phyloP scores from a whole-genome alignment of 2,888 invertebrate genomes.

The Caenorhabditis afra region DNA sequence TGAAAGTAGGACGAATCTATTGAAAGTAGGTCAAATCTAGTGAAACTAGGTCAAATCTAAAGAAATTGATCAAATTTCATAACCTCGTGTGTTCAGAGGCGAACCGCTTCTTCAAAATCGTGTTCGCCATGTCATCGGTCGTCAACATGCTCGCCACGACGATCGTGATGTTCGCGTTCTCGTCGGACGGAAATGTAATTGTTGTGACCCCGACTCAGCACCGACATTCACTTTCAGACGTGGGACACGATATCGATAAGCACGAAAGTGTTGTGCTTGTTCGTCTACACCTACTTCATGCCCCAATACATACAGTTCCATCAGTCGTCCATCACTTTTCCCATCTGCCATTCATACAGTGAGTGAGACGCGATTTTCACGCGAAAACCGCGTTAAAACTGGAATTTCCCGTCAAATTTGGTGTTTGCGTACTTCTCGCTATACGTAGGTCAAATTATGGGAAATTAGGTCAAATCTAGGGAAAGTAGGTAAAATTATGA shows the following conservation, averaged over 20 bases:
- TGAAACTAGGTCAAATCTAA: no score
- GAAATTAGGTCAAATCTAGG: no score
- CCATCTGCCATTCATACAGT: conserved; percentile 70
- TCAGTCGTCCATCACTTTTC: conserved; percentile 60
- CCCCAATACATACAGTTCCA: conserved; percentile 69
- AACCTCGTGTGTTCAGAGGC: conserved; percentile 64
- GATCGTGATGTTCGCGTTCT: conserved; percentile 54
- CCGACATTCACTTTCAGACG: no score
- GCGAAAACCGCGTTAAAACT: neutral
- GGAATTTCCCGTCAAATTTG: neutral
- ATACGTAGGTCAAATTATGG: no score
- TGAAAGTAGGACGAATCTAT: no score
- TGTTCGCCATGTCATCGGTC: conserved; percentile 70
- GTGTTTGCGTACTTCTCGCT: neutral
- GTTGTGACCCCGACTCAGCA: no score
- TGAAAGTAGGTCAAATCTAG: no score
- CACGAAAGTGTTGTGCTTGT: conserved; percentile 59
- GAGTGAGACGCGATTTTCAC: conserved; percentile 16
- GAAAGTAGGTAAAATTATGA: no score
- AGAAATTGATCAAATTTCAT: neutral
- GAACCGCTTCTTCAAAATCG: conserved; percentile 72
- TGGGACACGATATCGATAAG: conserved; percentile 62
- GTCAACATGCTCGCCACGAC: conserved; percentile 72
- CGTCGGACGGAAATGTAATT: conserved; percentile 42
- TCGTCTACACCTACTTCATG: conserved; percentile 63